Evolutionary conservation across 2,888 invertebrate species (phyloP), one percentile per base, ranked within the genome.

Genomic region (Parnassius orleans): DNA sequence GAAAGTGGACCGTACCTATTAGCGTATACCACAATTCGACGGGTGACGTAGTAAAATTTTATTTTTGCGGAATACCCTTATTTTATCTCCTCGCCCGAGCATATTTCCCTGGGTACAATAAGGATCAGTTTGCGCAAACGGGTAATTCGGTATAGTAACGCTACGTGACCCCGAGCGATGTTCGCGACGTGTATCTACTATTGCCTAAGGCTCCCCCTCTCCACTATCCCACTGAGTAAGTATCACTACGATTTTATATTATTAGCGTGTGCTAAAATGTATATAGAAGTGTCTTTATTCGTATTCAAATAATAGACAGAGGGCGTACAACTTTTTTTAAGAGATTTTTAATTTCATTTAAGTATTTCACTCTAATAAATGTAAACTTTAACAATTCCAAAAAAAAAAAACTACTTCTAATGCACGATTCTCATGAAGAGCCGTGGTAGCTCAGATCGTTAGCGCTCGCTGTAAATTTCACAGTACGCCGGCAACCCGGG

Each of bases 131-230:
- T 51, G 51, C 52, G 42, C 19, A 50, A 60, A 57, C 59, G 53
- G 62, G 64, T 53, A 63, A 58, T 72, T 66, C 66, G 55, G 52
- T 55, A 80, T 83, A 78, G 80, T 78, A 73, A 77, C 79, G 74
- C 76, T 84, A 88, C 89, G 87, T 90, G 90, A 88, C 90, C 85
- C 78, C 75, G 75, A 76, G 79, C 80, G 83, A 86, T 86, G 84
- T 81, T 76, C 79, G 80, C 81, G 84, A 85, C 87, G 84, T 87
- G 87, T 84, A 74, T 76, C 77, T 79, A 79, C 85, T 84, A 81
- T 84, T 82, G 84, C 86, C 76, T 77, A 68, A 80, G 79, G 80
- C 79, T 74, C 77, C 83, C 83, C 83, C 79, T 81, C 79, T 79
- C 79, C 80, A 74, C 78, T 74, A 73, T 74, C 79, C 81, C 76